Percentiles rank a stretch among this genome's conserved stretches.
phyloP scores from a whole-genome alignment of 1,140 invertebrate genomes.

The Chlorops oryzae region DNA sequence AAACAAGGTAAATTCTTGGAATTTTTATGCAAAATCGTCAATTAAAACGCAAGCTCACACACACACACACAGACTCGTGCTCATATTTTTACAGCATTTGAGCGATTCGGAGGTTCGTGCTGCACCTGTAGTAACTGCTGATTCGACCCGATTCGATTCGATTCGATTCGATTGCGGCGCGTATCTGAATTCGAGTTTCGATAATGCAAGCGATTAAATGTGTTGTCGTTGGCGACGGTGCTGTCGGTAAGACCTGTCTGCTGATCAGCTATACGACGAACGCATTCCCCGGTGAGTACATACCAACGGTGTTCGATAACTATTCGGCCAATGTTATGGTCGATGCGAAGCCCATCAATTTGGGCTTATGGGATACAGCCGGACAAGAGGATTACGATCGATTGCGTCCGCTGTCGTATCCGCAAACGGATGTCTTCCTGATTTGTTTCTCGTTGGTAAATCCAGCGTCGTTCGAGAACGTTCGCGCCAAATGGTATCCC shows the following conservation, averaged over 20 bases:
- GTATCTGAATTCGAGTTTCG: no score
- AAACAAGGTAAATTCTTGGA: no score
- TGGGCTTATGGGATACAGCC: slow-evolving; percentile 90
- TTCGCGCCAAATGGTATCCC: slow-evolving; percentile 94
- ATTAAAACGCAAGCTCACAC: no score
- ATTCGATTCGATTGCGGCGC: no score
- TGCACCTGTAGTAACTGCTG: no score
- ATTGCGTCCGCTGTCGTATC: slow-evolving; percentile 90
- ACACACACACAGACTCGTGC: no score
- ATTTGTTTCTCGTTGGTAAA: slow-evolving; percentile 98
- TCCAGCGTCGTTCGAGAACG: slow-evolving; percentile 98
- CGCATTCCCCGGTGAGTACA: slow-evolving; percentile 93
- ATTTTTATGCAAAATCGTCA: no score
- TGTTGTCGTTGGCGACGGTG: slow-evolving; percentile 91
- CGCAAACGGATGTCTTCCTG: slow-evolving; percentile 96
- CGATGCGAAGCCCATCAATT: slow-evolving; percentile 93
- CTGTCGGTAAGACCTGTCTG: slow-evolving; percentile 94
- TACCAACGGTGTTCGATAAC: slow-evolving; percentile 95
- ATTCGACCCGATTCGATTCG: no score
- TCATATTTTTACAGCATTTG: no score
- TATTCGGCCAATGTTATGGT: slow-evolving; percentile 99
- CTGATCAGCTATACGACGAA: slow-evolving; percentile 96
- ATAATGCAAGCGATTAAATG: slow-evolving; percentile 94
- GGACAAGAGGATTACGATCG: slow-evolving; percentile 95
- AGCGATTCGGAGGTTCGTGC: no score